Evolutionary conservation across 2,113 vertebrate genomes (phyloP), one percentile per base, ranked within the genome.

Genomic region (Elanoides forficatus): DNA sequence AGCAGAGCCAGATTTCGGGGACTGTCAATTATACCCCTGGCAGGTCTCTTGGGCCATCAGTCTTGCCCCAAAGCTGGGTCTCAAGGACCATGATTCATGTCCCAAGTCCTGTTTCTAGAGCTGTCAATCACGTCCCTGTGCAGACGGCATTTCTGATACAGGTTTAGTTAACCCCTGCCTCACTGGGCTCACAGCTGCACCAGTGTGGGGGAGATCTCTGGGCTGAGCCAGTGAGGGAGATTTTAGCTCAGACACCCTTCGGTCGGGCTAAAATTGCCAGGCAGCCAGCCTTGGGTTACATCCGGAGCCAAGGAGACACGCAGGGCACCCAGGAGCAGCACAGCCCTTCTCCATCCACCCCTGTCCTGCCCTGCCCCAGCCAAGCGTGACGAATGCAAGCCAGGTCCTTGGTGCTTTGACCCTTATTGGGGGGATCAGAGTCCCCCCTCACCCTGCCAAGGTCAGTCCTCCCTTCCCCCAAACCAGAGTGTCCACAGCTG

Each of bases 161-260:
- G 52, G 30, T 13, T 76, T 50, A 18, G n/a, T 84, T 91, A 95
- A 92, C 55, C 67, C 66, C 18, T 15, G 27, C 65, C 56, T 84
- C 0, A 0, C 72, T 1, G 0, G 67, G 70, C 55, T 93, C 4
- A 9, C 29, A 67, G 72, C 30, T 30, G 10, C 2, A 2, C 36
- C 9, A 15, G 11, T 16, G 47, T 6, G 2, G 9, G 17, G 27
- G 71, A 38, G 25, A 68, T 34, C 47, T 13, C 74, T 26, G 65
- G 60, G 36, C 58, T 91, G 48, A 91, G 43, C 13, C 78, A 68
- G 17, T 63, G 34, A 6, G 5, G 9, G 5, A 55, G 15, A 5
- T 42, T 42, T 48, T 56, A 70, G 53, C 45, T 20, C 81, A 78
- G 23, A 68, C 20, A 53, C 7, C 36, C 23, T 67, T 62, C 1